Conservation (phyloP, 2,888 invertebrate genomes). For the Sabellastarte sp. region DNA sequence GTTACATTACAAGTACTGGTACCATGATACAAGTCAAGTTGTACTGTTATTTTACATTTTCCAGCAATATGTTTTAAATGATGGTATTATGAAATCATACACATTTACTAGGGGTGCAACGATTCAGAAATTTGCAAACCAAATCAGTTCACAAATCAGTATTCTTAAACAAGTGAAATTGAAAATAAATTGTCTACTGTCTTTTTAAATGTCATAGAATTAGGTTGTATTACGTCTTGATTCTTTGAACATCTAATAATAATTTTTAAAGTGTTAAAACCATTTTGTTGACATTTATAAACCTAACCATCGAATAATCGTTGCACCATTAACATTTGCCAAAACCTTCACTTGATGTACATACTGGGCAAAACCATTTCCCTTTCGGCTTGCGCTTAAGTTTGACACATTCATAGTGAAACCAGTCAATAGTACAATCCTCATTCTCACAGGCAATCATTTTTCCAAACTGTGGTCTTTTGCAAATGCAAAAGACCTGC, state of each 20-base stretch:
- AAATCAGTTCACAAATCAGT: no score
- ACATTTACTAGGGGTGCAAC: no score
- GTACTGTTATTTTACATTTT: no score
- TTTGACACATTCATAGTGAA: not conserved
- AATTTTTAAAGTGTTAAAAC: not conserved
- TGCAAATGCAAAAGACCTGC: not conserved
- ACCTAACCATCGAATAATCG: not conserved
- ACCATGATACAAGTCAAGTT: no score
- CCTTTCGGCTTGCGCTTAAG: not conserved
- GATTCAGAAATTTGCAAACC: no score
- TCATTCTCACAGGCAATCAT: not conserved
- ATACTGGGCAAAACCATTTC: not conserved
- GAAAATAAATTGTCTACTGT: not conserved
- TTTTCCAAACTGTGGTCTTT: not conserved
- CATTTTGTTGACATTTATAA: not conserved
- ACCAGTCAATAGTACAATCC: not conserved
- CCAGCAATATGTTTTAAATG: no score
- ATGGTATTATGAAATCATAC: no score
- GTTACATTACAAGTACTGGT: no score
- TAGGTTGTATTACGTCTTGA: no score
- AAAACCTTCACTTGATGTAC: not conserved
- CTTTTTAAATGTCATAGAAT: no score
- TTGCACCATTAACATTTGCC: no score
- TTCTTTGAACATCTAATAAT: not conserved
- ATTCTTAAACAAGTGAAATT: no score